Evolutionary conservation across 2,888 invertebrate species (phyloP).

Genomic region (Catocala nupta): DNA sequence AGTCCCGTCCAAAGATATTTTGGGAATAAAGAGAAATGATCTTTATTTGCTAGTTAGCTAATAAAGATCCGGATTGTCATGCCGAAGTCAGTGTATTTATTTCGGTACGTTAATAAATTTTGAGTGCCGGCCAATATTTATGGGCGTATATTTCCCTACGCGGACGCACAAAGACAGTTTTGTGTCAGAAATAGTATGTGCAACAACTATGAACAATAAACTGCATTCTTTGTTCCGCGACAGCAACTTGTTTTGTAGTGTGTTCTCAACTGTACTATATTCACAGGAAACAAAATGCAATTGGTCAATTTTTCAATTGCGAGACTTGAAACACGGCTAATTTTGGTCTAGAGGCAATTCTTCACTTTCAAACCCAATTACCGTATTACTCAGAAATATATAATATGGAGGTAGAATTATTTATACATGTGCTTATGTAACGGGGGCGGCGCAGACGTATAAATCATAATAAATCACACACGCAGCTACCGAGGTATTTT

Average conservation of each 20-base stretch:
- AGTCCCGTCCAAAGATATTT: not conserved
- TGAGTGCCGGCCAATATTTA: constrained; percentile 9
- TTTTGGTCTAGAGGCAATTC: constrained; percentile 74
- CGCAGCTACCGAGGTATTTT: constrained; percentile 38
- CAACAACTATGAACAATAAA: not conserved
- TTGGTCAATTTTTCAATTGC: constrained; percentile 85
- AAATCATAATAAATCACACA: constrained; percentile 50
- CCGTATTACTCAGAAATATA: constrained; percentile 53
- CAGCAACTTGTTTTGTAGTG: constrained; percentile 39
- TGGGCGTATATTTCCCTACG: not conserved
- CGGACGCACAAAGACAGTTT: not conserved
- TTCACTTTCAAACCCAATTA: constrained; percentile 58
- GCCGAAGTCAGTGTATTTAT: constrained; percentile 8
- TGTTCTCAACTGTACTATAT: constrained; percentile 63
- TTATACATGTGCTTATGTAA: constrained; percentile 43
- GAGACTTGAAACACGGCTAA: constrained; percentile 70
- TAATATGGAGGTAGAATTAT: constrained; percentile 42
- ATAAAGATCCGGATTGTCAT: constrained; percentile 16
- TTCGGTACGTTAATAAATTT: constrained; percentile 11
- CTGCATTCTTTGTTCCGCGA: not conserved
- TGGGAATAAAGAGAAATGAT: not conserved
- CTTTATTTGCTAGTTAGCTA: constrained; percentile 2
- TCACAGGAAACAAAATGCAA: constrained; percentile 82
- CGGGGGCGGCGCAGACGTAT: constrained; percentile 39
- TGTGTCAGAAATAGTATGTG: not conserved